phyloP scores from a whole-genome alignment of 2,797 vertebrate genomes.

The Ctenopoma kingsleyae region DNA sequence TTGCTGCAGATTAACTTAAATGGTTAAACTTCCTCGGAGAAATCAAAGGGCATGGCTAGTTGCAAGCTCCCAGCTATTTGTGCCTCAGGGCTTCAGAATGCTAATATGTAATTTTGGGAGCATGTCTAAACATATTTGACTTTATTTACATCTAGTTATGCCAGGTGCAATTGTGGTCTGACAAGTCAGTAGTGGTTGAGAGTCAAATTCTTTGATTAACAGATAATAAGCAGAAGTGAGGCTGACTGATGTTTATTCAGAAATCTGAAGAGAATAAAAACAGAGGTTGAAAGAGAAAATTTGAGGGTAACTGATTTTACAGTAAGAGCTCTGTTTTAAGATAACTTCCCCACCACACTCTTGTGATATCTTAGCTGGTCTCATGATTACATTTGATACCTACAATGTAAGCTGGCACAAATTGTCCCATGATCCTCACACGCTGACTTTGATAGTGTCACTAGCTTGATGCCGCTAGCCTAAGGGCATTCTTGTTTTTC shows the following conservation, averaged over 20 bases:
- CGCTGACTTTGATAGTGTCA: conserved; percentile 19
- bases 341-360: conserved; percentile 5
- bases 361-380: conserved; percentile 24
- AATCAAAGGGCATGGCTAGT: conserved; percentile 8
- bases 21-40: background rate
- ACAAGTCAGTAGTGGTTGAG: conserved; percentile 26
- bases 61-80: background rate
- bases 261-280: background rate
- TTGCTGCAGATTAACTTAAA: conserved; percentile 10
- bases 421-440: conserved; percentile 50
- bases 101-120: conserved; percentile 9
- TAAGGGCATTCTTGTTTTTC: conserved; percentile 32
- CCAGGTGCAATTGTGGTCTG: conserved; percentile 22
- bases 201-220: conserved; percentile 11
- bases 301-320: background rate
- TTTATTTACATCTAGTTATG: conserved; percentile 18
- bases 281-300: background rate
- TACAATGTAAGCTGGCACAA: conserved; percentile 26
- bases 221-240: conserved; percentile 9
- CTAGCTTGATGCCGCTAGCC: conserved; percentile 21
- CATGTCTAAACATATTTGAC: conserved; percentile 40
- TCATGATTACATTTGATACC: conserved; percentile 59
- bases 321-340: conserved; percentile 26
- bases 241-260: conserved; percentile 5
- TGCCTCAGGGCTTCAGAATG: conserved; percentile 24